phyloP scores from a whole-genome alignment of 2,888 invertebrate species.

The Fissipunctia ypsillon region DNA sequence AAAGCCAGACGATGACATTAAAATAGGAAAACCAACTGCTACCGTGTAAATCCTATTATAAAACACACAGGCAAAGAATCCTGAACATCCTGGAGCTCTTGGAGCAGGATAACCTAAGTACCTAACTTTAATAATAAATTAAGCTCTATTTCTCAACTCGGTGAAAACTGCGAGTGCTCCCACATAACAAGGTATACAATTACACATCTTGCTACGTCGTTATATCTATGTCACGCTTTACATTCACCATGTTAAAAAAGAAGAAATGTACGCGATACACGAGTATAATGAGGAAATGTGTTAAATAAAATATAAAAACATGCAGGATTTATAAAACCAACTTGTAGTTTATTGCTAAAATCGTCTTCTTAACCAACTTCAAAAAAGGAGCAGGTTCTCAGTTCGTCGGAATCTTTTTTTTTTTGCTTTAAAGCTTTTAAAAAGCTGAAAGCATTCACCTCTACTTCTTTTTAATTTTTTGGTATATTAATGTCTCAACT shows the following conservation, averaged over 20 bases:
- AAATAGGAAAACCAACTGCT: background rate
- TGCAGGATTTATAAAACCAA: background rate
- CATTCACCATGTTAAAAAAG: slow-evolving; percentile 14
- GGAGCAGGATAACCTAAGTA: no score
- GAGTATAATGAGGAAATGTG: background rate
- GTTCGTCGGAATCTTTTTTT: no score
- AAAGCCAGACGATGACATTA: background rate
- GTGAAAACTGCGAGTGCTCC: slow-evolving; percentile 19
- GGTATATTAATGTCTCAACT: background rate
- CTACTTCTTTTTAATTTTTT: background rate
- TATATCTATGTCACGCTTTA: background rate
- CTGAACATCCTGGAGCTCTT: background rate
- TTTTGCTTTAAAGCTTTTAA: background rate
- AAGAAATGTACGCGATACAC: background rate
- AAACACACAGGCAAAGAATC: slow-evolving; percentile 1
- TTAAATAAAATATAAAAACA: background rate
- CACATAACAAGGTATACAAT: slow-evolving; percentile 19
- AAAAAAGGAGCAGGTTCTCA: no score
- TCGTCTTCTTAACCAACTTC: background rate
- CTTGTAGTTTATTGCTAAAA: background rate
- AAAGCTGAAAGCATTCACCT: background rate
- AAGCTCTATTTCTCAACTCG: background rate
- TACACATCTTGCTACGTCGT: background rate
- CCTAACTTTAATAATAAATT: no score
- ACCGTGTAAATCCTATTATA: background rate